phyloP scores from a whole-genome alignment of 2,888 invertebrate species.

The Mylabris sibirica region DNA sequence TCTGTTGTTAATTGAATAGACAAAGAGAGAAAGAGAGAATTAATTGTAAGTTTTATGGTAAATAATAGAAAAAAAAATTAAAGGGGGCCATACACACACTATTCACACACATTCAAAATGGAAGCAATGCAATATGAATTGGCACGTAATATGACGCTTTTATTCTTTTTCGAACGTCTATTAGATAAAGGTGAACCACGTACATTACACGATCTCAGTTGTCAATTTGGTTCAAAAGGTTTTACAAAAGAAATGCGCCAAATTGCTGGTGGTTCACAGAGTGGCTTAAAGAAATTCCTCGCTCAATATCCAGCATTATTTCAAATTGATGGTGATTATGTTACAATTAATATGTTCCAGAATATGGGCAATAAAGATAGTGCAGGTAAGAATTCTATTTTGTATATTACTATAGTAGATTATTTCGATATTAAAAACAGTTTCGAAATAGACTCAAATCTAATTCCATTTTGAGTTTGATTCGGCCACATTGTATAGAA shows the following conservation, averaged over 20 bases:
- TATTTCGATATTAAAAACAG: no score
- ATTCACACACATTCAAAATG: no score
- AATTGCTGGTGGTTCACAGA: conserved; percentile 94
- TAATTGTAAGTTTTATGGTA: no score
- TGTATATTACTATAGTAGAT: no score
- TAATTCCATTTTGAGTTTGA: no score
- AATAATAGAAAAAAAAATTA: no score
- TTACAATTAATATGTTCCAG: conserved; percentile 83
- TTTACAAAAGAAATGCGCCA: conserved; percentile 99
- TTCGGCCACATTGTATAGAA: no score
- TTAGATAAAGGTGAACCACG: conserved; percentile 96
- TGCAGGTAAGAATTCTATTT: conserved; percentile 55
- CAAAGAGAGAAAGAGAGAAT: not conserved
- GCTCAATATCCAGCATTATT: conserved; percentile 96
- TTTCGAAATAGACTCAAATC: no score
- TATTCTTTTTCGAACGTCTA: conserved; percentile 98
- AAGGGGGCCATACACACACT: no score
- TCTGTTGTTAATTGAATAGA: not conserved
- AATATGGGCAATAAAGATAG: conserved; percentile 68
- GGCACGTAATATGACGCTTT: conserved; percentile 91
- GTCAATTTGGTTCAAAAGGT: conserved; percentile 98
- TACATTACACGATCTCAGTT: conserved; percentile 96
- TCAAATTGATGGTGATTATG: conserved; percentile 91
- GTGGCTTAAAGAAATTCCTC: conserved; percentile 95
- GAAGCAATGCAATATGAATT: conserved; percentile 94